Evolutionary conservation across 1,140 invertebrate genomes (phyloP), one percentile per base, ranked within the genome.

Genomic region (Dreissena rostriformis): DNA sequence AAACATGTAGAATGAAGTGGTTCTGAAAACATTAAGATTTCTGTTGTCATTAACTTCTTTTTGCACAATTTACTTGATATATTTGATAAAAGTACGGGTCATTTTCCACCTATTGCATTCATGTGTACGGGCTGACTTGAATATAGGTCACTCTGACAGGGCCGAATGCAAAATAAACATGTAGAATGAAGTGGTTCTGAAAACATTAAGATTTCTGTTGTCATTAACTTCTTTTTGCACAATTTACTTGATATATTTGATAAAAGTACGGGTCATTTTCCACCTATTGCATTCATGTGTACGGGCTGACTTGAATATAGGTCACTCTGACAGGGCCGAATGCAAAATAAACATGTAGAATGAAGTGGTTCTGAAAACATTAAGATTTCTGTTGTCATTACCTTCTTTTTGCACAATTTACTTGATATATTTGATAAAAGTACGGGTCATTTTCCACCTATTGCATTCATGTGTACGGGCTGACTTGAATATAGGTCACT

Each of bases 111-210:
- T n/a, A n/a, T n/a, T n/a, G n/a, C n/a, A n/a, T n/a, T 76, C 73
- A 76, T 76, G 73, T 76, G 73, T 76, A 76, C 73, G 73, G 24
- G 57, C 28, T 57, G 73, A 19, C 24, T 57, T 76, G 53, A 57
- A 17, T 39, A 0, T 76, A 17, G 74, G 26, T 76, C 55, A 5
- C 39, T 39, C 39, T 8, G 8, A 39, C n/a, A n/a, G n/a, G n/a
- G n/a, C n/a, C n/a, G n/a, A 73, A 53, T 55, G 14, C 57, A 26
- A 5, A 51, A 22, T n/a, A 29, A 51, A 68, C 12, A 29, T 22
- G 19, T 57, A 57, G 19, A 57, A 19, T 57, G 12, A 19, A 57
- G 19, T 12, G 53, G 19, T 19, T 14, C 12, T 57, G 53, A 12
- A 57, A 57, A 12, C 12, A 57, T 57, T 57, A 57, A 57, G 12